A percentile compares a stretch with the other conserved stretches of the same genome.
Evolutionary conservation across 1,140 invertebrate genomes (phyloP).

Genomic region (Fopius arisanus): DNA sequence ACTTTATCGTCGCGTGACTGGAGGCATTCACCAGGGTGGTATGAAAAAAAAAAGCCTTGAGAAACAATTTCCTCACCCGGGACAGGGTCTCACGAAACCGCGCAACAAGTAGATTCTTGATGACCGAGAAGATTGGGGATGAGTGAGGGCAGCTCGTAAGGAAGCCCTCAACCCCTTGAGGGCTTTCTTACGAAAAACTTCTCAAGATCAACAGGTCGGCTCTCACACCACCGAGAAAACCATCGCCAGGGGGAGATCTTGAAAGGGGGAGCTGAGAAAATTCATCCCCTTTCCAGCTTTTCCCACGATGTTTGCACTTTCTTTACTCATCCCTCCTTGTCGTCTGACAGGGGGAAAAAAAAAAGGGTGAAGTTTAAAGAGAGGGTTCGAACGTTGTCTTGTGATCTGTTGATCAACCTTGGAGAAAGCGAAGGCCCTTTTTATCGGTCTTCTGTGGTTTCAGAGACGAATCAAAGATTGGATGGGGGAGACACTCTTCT

Average conservation of each 20-base stretch:
- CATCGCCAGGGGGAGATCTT: conserved; percentile 43
- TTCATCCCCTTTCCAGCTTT: conserved; percentile 38
- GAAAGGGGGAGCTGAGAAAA: conserved; percentile 52
- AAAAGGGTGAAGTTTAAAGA: conserved; percentile 11
- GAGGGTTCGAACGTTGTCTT: conserved; percentile 28
- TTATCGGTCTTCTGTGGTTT: conserved; percentile 16
- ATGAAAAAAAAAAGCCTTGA: conserved; percentile 28
- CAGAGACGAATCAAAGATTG: conserved; percentile 26
- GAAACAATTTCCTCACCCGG: conserved; percentile 38
- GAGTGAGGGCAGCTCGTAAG: conserved; percentile 34
- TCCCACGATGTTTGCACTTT: conserved; percentile 19
- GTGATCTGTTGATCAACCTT: conserved; percentile 23
- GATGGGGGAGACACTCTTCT: conserved; percentile 59
- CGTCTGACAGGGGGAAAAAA: background rate
- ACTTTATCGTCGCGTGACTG: conserved; percentile 20
- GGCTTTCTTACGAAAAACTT: background rate
- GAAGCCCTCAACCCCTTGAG: conserved; percentile 27
- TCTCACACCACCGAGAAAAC: background rate
- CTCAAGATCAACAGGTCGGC: background rate
- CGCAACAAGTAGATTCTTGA: conserved; percentile 59
- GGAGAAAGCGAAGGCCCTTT: background rate
- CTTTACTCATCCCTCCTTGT: conserved; percentile 8
- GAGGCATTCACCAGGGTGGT: conserved; percentile 24
- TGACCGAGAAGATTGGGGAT: conserved; percentile 30
- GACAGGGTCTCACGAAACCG: conserved; percentile 39